Evolutionary conservation across 2,888 invertebrate genomes (phyloP), one percentile per base, ranked within the genome.

Genomic region (Lissonota sp.): DNA sequence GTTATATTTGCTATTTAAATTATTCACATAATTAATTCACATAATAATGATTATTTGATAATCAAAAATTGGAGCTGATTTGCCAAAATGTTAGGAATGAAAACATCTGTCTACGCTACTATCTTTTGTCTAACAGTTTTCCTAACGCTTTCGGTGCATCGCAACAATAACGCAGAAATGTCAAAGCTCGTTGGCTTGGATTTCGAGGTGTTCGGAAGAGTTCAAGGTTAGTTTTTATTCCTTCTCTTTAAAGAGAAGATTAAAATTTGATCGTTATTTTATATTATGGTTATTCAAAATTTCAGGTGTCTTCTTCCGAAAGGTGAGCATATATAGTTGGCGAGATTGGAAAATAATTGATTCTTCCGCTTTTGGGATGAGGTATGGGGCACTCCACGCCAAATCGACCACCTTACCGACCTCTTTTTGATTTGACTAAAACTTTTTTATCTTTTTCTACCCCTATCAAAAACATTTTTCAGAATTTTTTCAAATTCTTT

Each of bases 251-350:
- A 2, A 1, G 26, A 2, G 1, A 3, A 3, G 3, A 26, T 26
- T 2, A 26, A 26, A 26, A 26, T 26, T 26, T 26, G 1, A 26
- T 26, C 3, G 26, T 26, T 26, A 26, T 26, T 26, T 26, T 26
- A n/a, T n/a, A n/a, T n/a, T n/a, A n/a, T n/a, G 26, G 26, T 26
- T 26, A 26, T 26, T 26, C 26, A 26, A 26, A 26, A 26, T 90
- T 90, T 5, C 84, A 93, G 93, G 93, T 79, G 93, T 93, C 7
- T 93, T 91, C 88, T 93, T 93, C 83, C 85, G 93, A 73, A 93
- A 92, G 90, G 93, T 93, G 84, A 88, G 88, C 85, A n/a, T n/a
- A n/a, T n/a, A 16, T n/a, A 39, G 58, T 63, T 42, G 7, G 44
- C 10, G 53, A 14, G 10, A 64, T 5, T n/a, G 10, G 8, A 60